Percentiles rank a stretch among this genome's conserved stretches.
Evolutionary conservation across 2,888 invertebrate species (phyloP).

Genomic region (Pristionchus japonicus): DNA sequence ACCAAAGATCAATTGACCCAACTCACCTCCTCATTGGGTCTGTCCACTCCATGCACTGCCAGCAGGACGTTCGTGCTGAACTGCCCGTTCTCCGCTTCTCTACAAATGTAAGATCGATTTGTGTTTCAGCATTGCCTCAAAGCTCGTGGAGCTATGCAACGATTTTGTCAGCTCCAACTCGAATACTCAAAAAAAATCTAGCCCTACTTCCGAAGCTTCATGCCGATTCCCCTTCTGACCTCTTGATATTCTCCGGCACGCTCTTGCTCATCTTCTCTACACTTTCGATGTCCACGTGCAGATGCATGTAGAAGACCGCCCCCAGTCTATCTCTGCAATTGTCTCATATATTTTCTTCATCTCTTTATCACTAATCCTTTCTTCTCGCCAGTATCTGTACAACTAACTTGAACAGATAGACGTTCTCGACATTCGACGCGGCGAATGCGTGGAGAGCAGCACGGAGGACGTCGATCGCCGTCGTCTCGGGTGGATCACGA

Average conservation of each 20-base stretch:
- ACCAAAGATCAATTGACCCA: not conserved
- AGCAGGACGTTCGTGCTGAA: constrained; percentile 33
- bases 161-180: no score
- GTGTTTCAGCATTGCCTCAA: not conserved
- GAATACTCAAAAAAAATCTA: no score
- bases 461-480: constrained; percentile 55
- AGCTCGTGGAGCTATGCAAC: not conserved
- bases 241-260: constrained; percentile 20
- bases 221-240: not conserved
- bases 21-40: constrained; percentile 34
- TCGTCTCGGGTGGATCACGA: constrained; percentile 11
- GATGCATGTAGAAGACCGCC: constrained; percentile 65
- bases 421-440: constrained; percentile 56
- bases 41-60: constrained; percentile 41
- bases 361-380: not conserved
- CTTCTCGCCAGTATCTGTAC: not conserved
- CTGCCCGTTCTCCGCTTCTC: not conserved
- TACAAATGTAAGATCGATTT: not conserved
- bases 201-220: no score
- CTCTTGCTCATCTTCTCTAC: constrained; percentile 49
- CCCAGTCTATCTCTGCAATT: constrained; percentile 55
- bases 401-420: constrained; percentile 56
- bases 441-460: constrained; percentile 56
- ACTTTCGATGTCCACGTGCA: constrained; percentile 57
- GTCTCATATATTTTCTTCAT: no score